A percentile compares a stretch with the other conserved stretches of the same genome.
phyloP scores from a whole-genome alignment of 1,140 invertebrate genomes.

The Caenorhabditis remanei region DNA sequence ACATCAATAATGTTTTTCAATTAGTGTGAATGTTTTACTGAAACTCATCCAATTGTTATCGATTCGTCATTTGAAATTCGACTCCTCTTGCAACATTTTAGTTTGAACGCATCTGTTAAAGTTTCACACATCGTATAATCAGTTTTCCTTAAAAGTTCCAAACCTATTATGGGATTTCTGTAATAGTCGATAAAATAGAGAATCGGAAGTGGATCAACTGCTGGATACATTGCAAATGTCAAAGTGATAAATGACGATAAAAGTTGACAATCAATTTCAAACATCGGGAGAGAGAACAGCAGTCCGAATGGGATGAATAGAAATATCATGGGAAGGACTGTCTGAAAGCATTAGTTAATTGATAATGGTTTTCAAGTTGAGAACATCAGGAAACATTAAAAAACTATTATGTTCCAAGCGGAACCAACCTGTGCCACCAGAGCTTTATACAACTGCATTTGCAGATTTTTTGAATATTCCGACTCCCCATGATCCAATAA shows the following conservation, averaged over 20 bases:
- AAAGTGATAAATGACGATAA: neutral
- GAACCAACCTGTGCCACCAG: neutral
- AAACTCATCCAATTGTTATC: neutral
- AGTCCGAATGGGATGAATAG: neutral
- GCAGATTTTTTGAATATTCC: neutral
- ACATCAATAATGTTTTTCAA: too few relatives aligned
- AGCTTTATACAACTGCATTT: conserved; percentile 8
- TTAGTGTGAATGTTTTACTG: neutral
- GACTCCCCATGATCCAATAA: neutral
- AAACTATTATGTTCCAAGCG: neutral
- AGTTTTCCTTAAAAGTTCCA: too few relatives aligned
- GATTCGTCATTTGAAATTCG: neutral
- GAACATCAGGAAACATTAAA: too few relatives aligned
- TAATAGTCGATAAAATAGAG: conserved; percentile 17
- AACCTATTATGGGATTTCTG: conserved; percentile 1
- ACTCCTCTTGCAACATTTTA: neutral
- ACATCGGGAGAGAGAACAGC: neutral
- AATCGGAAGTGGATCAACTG: neutral
- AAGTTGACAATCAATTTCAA: neutral
- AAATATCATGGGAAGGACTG: neutral
- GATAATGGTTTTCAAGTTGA: too few relatives aligned
- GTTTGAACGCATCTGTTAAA: neutral
- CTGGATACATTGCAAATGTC: conserved; percentile 1
- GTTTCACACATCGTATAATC: too few relatives aligned
- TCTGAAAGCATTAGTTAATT: neutral